A percentile compares a stretch with the other conserved stretches of the same genome.
Evolutionary conservation across 2,888 invertebrate species (phyloP).

Genomic region (Trissoscelio sp.): DNA sequence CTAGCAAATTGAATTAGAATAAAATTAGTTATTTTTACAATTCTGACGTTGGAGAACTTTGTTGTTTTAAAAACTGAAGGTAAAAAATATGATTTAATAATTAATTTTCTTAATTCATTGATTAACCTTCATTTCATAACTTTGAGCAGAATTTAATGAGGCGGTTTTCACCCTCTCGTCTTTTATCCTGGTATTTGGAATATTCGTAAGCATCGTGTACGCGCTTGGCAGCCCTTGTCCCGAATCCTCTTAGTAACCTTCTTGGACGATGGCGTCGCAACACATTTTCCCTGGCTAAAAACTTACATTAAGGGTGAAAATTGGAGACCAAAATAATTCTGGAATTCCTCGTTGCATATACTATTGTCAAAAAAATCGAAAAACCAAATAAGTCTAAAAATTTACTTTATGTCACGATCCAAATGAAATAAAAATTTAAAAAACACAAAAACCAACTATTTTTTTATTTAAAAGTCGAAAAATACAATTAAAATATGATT

Average conservation of each 20-base stretch:
- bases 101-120: neutral
- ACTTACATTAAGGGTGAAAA: slow-evolving; percentile 25
- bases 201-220: slow-evolving; percentile 76
- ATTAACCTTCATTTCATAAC: slow-evolving; percentile 49
- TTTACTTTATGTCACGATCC: too few relatives aligned
- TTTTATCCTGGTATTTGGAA: slow-evolving; percentile 74
- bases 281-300: slow-evolving; percentile 46
- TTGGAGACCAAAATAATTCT: slow-evolving; percentile 11
- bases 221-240: slow-evolving; percentile 73
- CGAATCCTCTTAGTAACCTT: slow-evolving; percentile 64
- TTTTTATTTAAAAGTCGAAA: too few relatives aligned
- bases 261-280: slow-evolving; percentile 47
- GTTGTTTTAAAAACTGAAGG: too few relatives aligned
- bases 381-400: neutral
- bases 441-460: too few relatives aligned
- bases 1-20: too few relatives aligned
- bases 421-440: too few relatives aligned
- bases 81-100: too few relatives aligned
- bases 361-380: neutral
- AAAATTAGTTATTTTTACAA: too few relatives aligned
- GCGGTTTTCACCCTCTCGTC: slow-evolving; percentile 76
- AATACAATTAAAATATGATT: too few relatives aligned
- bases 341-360: neutral
- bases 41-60: too few relatives aligned
- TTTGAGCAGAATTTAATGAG: slow-evolving; percentile 73